Evolutionary conservation across 53 echinoderm and acorn worm genomes (phyloP).

Genomic region (Pentamera pediparva): DNA sequence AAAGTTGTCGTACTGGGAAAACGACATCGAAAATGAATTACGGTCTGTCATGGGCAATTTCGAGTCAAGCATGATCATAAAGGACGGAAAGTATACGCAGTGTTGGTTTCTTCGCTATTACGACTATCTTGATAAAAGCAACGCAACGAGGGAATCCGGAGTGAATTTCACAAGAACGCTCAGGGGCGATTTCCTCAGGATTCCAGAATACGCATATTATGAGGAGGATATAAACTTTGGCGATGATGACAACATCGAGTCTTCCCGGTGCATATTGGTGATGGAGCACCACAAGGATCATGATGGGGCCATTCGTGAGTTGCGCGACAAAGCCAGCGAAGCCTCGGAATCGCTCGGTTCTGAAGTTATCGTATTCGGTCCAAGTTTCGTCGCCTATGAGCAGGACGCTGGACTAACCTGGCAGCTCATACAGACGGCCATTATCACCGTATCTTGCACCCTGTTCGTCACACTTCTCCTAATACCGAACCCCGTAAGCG

Average conservation of each 20-base stretch:
- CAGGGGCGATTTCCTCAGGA: neutral
- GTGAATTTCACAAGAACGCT: neutral
- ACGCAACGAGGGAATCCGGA: neutral
- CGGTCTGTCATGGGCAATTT: neutral
- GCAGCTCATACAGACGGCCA: neutral
- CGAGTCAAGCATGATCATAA: neutral
- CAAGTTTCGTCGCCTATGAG: neutral
- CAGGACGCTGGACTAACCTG: neutral
- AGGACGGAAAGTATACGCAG: neutral
- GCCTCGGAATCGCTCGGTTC: neutral
- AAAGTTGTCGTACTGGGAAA: neutral
- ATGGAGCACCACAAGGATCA: neutral
- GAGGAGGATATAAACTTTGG: neutral
- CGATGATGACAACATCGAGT: neutral
- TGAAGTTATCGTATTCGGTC: neutral
- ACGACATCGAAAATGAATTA: neutral
- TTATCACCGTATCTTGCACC: neutral
- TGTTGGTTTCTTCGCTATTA: conserved; percentile 1
- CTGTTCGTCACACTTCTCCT: neutral
- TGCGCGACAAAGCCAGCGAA: neutral
- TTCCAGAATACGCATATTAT: neutral
- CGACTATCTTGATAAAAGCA: neutral
- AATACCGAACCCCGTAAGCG: neutral
- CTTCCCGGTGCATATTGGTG: neutral
- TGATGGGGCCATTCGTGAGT: neutral